Base-by-base conservation (phyloP, 1,140 invertebrate species). In the Cydia fagiglandana region DNA sequence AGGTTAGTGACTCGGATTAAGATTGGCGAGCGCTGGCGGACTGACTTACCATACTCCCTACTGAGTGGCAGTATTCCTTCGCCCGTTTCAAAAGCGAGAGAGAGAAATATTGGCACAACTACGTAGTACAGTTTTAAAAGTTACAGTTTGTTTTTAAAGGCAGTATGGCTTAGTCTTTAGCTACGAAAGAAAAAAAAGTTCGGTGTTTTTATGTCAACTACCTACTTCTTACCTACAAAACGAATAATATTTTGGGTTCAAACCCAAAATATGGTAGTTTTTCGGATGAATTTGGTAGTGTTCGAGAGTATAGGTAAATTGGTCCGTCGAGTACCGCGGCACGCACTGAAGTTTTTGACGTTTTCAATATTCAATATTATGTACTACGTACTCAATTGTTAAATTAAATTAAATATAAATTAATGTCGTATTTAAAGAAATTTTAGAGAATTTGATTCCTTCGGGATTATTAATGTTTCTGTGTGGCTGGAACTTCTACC, bases 361-460 rank as follows among this genome's bases (percentile, higher is more conserved):
- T 70, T 70, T 70, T 38, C 30, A 70, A 38, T 70, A 70, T 70
- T 70, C 66, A 70, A 70, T 70, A 41, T 70, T 30, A 70, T 17
- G 66, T 70, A 38, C 56, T 70, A 38, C 56, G 56, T 70, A 70
- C n/a, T 70, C 66, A 70, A 70, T 70, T 70, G 66, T 70, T 70
- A 70, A 70, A 70, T 17, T 68, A 30, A 68, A 64, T 68, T 68
- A 38, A 68, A 68, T 68, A 34, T 68, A 70, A 70, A 38, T 70
- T 45, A 70, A 70, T 70, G 66, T 70, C 66, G 66, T 70, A 70
- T 70, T 41, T 41, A 38, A 24, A 17, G 9, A 70, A 61, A 61
- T 61, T 61, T 70, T 70, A 70, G 66, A 34, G n/a, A 70, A 45
- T 41, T 70, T 12, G 34, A 17, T 9, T 66, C 64, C 66, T 70